Conservation (phyloP, 2,113 vertebrate genomes). For the Acrocephalus arundinaceus region DNA sequence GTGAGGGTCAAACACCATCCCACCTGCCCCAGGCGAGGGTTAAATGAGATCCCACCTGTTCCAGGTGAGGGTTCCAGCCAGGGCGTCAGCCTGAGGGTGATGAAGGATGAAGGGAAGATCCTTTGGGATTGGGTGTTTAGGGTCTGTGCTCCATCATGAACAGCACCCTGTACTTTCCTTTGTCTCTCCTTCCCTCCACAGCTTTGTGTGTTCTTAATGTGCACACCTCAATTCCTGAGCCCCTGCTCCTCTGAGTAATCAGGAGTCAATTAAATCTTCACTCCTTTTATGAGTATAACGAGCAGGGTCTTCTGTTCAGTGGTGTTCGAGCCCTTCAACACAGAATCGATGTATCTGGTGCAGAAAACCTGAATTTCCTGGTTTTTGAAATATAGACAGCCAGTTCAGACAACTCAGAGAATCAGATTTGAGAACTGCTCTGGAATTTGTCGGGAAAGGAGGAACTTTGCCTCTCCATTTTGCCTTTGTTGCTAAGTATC, state of each 20-base stretch:
- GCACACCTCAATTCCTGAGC: not conserved
- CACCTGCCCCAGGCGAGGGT: not conserved
- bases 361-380: not conserved
- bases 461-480: not conserved
- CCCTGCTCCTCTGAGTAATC: not conserved
- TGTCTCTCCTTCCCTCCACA: not conserved
- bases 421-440: not conserved
- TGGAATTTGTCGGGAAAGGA: not conserved
- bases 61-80: not conserved
- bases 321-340: not conserved
- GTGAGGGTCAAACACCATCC: not conserved
- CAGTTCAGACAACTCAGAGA: not conserved
- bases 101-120: not conserved
- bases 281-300: not conserved
- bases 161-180: not conserved
- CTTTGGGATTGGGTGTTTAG: not conserved
- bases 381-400: not conserved
- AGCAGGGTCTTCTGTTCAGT: not conserved
- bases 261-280: not conserved
- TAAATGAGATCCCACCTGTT: not conserved
- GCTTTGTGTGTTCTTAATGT: not conserved
- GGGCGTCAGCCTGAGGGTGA: accelerated
- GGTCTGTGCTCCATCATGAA: not conserved
- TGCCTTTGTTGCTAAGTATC: not conserved
- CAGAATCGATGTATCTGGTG: not conserved